Conservation (phyloP, 2,113 vertebrate species). For the Anhinga anhinga region DNA sequence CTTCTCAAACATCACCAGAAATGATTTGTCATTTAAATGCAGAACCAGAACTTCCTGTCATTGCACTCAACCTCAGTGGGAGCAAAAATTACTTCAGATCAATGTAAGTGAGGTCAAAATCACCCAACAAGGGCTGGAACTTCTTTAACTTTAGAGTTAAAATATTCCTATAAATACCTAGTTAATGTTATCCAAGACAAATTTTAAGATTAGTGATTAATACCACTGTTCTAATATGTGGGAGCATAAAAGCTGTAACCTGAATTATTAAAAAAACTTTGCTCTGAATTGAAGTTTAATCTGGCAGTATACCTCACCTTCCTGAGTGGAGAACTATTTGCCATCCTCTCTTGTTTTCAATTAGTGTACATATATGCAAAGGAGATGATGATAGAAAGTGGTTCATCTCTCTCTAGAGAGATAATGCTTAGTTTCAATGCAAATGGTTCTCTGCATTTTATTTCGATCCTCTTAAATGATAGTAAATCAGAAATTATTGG, state of each 20-base stretch:
- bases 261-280: neutral
- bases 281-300: neutral
- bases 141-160: neutral
- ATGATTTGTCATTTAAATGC: neutral
- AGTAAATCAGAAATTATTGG: constrained; percentile 25
- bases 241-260: neutral
- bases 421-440: neutral
- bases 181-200: neutral
- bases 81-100: neutral
- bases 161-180: neutral
- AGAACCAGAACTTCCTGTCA: neutral
- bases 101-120: neutral
- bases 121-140: neutral
- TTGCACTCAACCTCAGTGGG: neutral
- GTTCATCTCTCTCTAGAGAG: neutral
- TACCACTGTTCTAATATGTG: neutral
- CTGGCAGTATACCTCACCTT: neutral
- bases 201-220: neutral
- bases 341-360: neutral
- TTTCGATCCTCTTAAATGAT: constrained; percentile 17
- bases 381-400: neutral
- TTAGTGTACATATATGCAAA: neutral
- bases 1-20: neutral
- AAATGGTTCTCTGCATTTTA: neutral
- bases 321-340: neutral